phyloP scores from a whole-genome alignment of 2,797 vertebrate genomes.

The Sebastes oblongus region DNA sequence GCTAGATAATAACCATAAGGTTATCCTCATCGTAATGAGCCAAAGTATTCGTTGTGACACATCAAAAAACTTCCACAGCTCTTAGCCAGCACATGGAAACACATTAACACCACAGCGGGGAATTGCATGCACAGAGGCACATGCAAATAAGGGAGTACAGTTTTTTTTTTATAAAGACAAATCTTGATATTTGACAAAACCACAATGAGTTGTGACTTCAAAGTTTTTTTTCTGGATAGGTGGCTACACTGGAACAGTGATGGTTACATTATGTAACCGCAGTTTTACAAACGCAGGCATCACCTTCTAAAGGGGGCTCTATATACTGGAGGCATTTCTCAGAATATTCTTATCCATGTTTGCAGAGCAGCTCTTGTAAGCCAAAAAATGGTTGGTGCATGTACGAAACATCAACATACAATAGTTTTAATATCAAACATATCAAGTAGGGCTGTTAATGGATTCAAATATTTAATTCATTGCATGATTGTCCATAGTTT shows the following conservation, averaged over 20 bases:
- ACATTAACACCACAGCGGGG: slow-evolving; percentile 55
- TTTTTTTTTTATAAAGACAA: slow-evolving; percentile 34
- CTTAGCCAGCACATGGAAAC: slow-evolving; percentile 48
- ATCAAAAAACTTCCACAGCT: slow-evolving; percentile 65
- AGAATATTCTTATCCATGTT: neutral
- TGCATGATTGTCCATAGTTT: no score
- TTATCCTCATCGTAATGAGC: slow-evolving; percentile 63
- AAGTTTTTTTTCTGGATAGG: slow-evolving; percentile 7
- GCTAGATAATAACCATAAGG: slow-evolving; percentile 68
- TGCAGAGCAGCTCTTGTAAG: neutral
- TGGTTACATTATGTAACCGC: neutral
- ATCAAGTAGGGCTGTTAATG: neutral
- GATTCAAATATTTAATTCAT: no score
- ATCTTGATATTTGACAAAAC: slow-evolving; percentile 42
- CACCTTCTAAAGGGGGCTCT: neutral
- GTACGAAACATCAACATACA: neutral
- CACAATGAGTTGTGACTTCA: slow-evolving; percentile 23
- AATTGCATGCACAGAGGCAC: slow-evolving; percentile 18
- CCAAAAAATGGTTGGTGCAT: neutral
- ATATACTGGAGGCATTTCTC: neutral
- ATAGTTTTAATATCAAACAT: neutral
- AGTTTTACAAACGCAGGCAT: neutral
- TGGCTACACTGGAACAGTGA: slow-evolving; percentile 10
- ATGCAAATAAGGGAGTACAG: slow-evolving; percentile 52
- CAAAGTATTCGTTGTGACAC: slow-evolving; percentile 68